Percentiles rank a stretch among this genome's conserved stretches.
Conservation (phyloP, 2,113 vertebrate genomes). For the Phoxinus phoxinus region DNA sequence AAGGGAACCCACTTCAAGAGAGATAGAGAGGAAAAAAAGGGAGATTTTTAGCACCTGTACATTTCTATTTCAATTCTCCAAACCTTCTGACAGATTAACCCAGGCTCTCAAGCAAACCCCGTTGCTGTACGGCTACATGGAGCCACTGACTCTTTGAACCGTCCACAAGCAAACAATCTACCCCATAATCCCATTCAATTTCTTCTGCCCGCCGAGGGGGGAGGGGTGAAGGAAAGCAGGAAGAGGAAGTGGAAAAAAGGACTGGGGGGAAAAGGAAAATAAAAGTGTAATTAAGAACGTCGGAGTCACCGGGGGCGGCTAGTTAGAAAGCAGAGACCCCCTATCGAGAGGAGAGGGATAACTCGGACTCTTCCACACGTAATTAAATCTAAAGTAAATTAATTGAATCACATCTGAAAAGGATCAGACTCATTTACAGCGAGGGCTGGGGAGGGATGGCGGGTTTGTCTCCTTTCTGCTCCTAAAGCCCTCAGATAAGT, state of each 20-base stretch:
- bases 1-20: not conserved
- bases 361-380: slow-evolving; percentile 77
- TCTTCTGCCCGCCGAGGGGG: slow-evolving; percentile 46
- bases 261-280: slow-evolving; percentile 57
- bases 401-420: slow-evolving; percentile 82
- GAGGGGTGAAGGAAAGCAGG: slow-evolving; percentile 52
- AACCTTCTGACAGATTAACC: slow-evolving; percentile 43
- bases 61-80: not conserved
- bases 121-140: slow-evolving; percentile 6
- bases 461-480: slow-evolving; percentile 69
- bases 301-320: slow-evolving; percentile 74
- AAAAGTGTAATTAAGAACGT: slow-evolving; percentile 79
- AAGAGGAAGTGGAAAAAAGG: slow-evolving; percentile 68
- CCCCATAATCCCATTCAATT: slow-evolving; percentile 45
- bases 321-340: slow-evolving; percentile 75
- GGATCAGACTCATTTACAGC: slow-evolving; percentile 79
- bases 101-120: slow-evolving; percentile 14
- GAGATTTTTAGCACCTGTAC: not conserved
- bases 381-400: slow-evolving; percentile 84
- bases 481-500: slow-evolving; percentile 73
- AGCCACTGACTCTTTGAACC: slow-evolving; percentile 54
- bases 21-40: not conserved
- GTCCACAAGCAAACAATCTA: slow-evolving; percentile 51
- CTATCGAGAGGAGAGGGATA: slow-evolving; percentile 74
- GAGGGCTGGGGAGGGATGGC: slow-evolving; percentile 63